Evolutionary conservation across 2,113 vertebrate species (phyloP), one percentile per base, ranked within the genome.

Genomic region (Ivindomyrus marchei): DNA sequence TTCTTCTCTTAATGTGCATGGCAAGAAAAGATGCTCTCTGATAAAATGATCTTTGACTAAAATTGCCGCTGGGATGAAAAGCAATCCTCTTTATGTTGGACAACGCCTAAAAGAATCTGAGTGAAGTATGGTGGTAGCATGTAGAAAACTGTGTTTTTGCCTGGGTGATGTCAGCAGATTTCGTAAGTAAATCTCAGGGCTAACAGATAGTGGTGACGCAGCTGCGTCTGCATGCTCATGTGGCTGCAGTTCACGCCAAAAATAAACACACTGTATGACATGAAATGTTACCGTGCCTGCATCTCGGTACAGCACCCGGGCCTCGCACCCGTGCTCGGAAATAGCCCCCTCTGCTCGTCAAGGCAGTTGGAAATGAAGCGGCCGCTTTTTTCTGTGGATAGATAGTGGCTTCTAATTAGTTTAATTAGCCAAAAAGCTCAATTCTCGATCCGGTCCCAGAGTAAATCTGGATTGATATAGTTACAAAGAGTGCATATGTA

Each of bases 1-100:
- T 87, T 36, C 83, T 87, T 53, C 85, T 53, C 49, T 56, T 87
- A 87, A 87, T 31, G 50, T 53, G 85, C n/a, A 39, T 47, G 15
- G 15, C 15, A 87, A 56, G 85, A 19, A 87, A 87, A 87, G 85
- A 36, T 49, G 50, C 47, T 36, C 13, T 87, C 31, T 87, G 85
- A 53, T 31, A 87, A 87, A 50, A 52, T 52, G 47, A 50, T 39
- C 4, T 87, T 56, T 39, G 47, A 52, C 85, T 53, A 53, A 53
- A 56, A 87, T 15, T 31, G n/a, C 27, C 85, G 2, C 49, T 21
- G 47, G 49, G 50, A 56, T n/a, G 19, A 47, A 49, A 87, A 87
- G 85, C 49, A 36, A 47, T 36, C 85, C 50, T 53, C 24, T 53
- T 87, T 87, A 39, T n/a, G 10, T 7, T 50, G 85, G 85, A 87